These are phyloP conservation scores for Ceratosolen solmsi DNA, from an alignment of 1,140 invertebrate species.

Conservation along the genomic window DNA sequence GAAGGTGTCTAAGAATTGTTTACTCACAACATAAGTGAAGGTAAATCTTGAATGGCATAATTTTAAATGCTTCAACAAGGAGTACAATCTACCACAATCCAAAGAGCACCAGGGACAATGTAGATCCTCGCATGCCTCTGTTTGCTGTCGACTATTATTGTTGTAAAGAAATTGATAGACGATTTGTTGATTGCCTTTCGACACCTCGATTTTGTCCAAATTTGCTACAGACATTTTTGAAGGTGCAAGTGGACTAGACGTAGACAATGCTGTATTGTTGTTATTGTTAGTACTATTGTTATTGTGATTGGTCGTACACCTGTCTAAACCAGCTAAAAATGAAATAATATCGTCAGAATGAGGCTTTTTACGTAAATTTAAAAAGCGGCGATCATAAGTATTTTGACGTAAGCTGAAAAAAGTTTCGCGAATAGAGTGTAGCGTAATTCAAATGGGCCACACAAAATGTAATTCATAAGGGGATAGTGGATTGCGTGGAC, in stretches of 20 bases:
- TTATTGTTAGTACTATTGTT: slow-evolving; percentile 67
- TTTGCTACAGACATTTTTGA: slow-evolving; percentile 62
- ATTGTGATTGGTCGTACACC: slow-evolving; percentile 64
- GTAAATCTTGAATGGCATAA: slow-evolving; percentile 94
- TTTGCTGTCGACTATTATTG: slow-evolving; percentile 95
- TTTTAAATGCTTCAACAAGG: slow-evolving; percentile 93
- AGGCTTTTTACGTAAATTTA: neutral
- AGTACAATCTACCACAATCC: slow-evolving; percentile 90
- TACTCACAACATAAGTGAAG: slow-evolving; percentile 90
- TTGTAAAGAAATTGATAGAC: slow-evolving; percentile 97
- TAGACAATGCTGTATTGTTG: slow-evolving; percentile 66
- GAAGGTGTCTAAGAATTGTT: neutral
- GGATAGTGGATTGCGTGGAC: no score
- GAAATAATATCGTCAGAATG: neutral
- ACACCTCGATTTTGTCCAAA: slow-evolving; percentile 62
- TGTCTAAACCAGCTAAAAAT: slow-evolving; percentile 65
- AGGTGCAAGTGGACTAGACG: slow-evolving; percentile 66
- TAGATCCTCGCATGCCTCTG: slow-evolving; percentile 92
- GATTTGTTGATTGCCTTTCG: slow-evolving; percentile 78
- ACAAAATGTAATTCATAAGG: no score
- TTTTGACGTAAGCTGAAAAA: no score
- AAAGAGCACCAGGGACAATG: slow-evolving; percentile 96
- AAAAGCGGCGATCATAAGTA: neutral
- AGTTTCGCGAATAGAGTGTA: no score
- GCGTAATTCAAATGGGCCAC: no score